Base-by-base conservation (phyloP, 2,888 invertebrate genomes). In the Eumerus sabulonum region DNA sequence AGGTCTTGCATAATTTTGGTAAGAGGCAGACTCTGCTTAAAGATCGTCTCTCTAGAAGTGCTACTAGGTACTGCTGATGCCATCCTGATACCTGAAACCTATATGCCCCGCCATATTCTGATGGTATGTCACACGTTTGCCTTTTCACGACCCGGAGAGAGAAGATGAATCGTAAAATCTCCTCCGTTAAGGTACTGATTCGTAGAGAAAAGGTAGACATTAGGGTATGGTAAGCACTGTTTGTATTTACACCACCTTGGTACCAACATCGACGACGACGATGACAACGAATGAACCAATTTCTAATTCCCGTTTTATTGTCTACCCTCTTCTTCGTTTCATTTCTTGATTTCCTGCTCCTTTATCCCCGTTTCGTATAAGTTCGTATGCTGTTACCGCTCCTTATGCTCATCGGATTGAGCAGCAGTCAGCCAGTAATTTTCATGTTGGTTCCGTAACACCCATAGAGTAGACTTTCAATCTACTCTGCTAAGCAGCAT, bases 231-330 rank as follows among this genome's bases (percentile, higher is more conserved):
- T 42, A 62, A 51, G 66, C 48, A 67, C 50, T 48, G 44, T 36
- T 44, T 36, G 17, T 42, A 50, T 16, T 17, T 54, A 48, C 54
- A 36, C 63, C 54, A 62, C 56, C 14, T 9, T 35, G n/a, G 35
- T 35, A 7, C 35, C 57, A 45, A 16, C 36, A 57, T 45, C 63
- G 56, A 44, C 50, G 66, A 60, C 62, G 51, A 66, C 72, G 66
- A 60, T 62, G 51, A 66, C 72, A 60, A 57, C 76, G 76, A 77
- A 77, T 72, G 76, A 77, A 77, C 76, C 76, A 77, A 77, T 72
- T 77, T 77, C 76, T 72, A 72, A 72, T 77, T 72, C 72, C 67
- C 76, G 76, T 71, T 76, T 76, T 76, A 76, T 76, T 76, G 60
- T 66, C 48, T 48, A 44, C 62, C 60, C 50, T 48, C 17, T 53